Evolutionary conservation across 2,113 vertebrate species (phyloP).

Genomic region (Brevimyrus niger): DNA sequence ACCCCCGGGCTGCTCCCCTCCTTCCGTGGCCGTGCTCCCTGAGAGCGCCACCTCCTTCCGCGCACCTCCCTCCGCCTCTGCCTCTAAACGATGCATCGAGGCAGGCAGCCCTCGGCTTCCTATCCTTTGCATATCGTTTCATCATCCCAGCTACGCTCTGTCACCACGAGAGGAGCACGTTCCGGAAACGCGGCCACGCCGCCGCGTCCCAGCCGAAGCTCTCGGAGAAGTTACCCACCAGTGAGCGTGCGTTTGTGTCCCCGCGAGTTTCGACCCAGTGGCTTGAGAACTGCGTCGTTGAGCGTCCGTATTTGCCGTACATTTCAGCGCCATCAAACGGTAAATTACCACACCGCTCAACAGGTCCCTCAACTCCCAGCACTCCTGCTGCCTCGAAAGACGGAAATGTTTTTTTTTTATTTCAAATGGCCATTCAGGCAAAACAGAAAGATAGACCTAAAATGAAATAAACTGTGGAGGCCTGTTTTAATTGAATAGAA

Average conservation of each 20-base stretch:
- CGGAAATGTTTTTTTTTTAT: not conserved
- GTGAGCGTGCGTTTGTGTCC: not conserved
- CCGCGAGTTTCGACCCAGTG: not conserved
- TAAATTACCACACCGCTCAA: not conserved
- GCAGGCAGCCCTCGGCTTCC: not conserved
- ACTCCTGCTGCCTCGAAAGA: not conserved
- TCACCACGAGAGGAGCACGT: not conserved
- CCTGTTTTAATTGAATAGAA: not conserved
- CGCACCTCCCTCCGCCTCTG: not conserved
- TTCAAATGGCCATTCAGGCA: not conserved
- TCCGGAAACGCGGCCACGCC: not conserved
- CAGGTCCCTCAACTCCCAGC: not conserved
- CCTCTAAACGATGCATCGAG: not conserved
- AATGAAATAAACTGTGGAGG: not conserved
- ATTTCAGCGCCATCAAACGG: not conserved
- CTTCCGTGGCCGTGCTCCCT: not conserved
- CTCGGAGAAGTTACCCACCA: not conserved
- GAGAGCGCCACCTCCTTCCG: not conserved
- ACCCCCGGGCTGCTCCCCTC: slow-evolving; percentile 1
- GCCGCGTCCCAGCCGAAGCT: not conserved
- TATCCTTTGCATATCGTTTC: slow-evolving; percentile 4
- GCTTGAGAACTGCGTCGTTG: not conserved
- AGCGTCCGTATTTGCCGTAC: not conserved
- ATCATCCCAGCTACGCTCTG: not conserved
- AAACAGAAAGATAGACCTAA: not conserved